Evolutionary conservation across 1,140 invertebrate genomes (phyloP), one percentile per base, ranked within the genome.

Genomic region (Leucophenga varia): DNA sequence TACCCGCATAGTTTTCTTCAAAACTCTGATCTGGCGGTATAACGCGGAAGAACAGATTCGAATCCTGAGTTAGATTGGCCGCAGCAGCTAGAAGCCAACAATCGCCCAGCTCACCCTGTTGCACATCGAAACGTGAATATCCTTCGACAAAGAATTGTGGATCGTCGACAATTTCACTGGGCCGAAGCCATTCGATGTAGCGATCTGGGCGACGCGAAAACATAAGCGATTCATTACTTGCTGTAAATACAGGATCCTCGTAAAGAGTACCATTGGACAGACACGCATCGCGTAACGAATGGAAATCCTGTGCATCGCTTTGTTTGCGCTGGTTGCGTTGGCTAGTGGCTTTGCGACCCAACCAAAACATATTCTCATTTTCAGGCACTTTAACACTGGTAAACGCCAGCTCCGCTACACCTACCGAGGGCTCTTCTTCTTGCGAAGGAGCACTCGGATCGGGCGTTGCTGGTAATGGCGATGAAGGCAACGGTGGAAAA

Each of bases 21-120:
- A 98, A 98, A 61, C 84, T 86, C 76, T 99, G 95, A 74, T 98
- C 94, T 64, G 92, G 87, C 2, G 94, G 93, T 25, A 98, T 93
- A 48, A 98, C 91, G 80, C 93, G 89, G 76, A 90, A 87, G 78
- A 98, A 97, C 36, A 98, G 74, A 61, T 84, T 83, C 36, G 86
- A 80, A 70, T 94, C 87, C 54, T 97, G 81, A 0, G 95, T 97
- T 6, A 99, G 79, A 78, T 97, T 97, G 3, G 95, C 95, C 0
- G 96, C 86, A 20, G 95, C 96, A 4, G 96, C 96, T 46, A 98
- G 75, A 1, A 99, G 78, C 96, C 96, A 98, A 74, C 96, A 98
- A 71, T 99, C 95, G 32, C 95, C 95, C 0, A 99, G 78, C 79
- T 97, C 93, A 49, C 96, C 96, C 77, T 99, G 96, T 57, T 95